A percentile compares a stretch with the other conserved stretches of the same genome.
Evolutionary conservation across 1,140 invertebrate species (phyloP).

Genomic region (Tetramorium parvispinum): DNA sequence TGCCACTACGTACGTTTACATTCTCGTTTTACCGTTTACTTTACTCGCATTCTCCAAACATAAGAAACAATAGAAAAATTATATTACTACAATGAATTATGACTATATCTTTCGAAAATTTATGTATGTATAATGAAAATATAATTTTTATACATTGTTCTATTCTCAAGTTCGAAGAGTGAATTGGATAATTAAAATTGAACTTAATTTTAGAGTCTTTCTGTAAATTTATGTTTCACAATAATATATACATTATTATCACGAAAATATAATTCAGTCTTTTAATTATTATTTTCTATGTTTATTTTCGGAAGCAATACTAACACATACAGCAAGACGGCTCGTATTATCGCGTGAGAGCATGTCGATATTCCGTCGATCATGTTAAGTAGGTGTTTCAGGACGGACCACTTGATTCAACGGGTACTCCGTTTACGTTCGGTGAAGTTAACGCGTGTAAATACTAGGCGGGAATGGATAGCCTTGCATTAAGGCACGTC

Average conservation of each 20-base stretch:
- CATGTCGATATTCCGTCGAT: conserved; percentile 26
- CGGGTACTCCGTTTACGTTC: conserved; percentile 30
- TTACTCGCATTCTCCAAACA: background rate
- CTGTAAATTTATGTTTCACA: background rate
- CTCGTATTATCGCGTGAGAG: conserved; percentile 51
- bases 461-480: conserved; percentile 61
- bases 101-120: background rate
- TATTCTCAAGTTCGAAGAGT: background rate
- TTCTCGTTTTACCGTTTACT: background rate
- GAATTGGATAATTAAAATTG: background rate
- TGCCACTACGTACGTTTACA: background rate
- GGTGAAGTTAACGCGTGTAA: conserved; percentile 54
- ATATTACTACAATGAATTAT: background rate
- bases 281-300: background rate
- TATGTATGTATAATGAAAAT: background rate
- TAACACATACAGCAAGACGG: background rate
- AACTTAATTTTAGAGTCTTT: background rate
- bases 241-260: background rate
- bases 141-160: background rate
- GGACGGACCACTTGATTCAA: conserved; percentile 51
- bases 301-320: background rate
- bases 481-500: conserved; percentile 62
- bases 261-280: background rate
- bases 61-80: background rate
- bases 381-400: conserved; percentile 46